Base-by-base conservation (phyloP, 2,888 invertebrate genomes). In the Clepsis dumicolana region DNA sequence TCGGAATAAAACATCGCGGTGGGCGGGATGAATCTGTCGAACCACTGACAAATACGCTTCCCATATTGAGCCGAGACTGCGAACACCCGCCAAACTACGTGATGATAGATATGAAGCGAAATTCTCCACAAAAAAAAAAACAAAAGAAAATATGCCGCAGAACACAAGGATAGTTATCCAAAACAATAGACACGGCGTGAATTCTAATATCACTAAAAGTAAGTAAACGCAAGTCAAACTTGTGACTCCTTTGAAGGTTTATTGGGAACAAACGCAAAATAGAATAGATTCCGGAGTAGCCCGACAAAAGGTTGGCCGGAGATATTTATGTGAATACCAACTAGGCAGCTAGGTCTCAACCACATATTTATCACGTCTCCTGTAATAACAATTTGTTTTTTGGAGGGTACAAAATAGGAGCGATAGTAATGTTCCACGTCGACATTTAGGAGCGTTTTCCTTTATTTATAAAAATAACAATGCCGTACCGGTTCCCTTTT, bases 341-440 rank as follows among this genome's bases (percentile, higher is more conserved):
- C 64, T 59, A 68, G 68, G 59, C 41, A 53, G 64, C 64, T 44
- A 68, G 21, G 59, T 63, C 50, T 63, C 63, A 67, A 57, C 63
- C 67, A 67, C 63, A 63, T 63, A 67, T 67, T 67, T 67, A 67
- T 67, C 67, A 67, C 62, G 67, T 67, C 63, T 57, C 44, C 57
- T 63, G 67, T 67, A 67, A 67, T 67, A 67, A 67, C 67, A 63
- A 67, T 67, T 67, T 63, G 67, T 67, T 67, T 67, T 63, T 67
- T 67, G 56, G 56, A 41, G 57, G 67, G 67, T 63, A 67, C 67
- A 52, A 63, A 50, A 67, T 63, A 41, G 63, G 63, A 67, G 63
- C 67, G 38, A 62, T 67, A 63, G 67, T 62, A 63, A 67, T 67
- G 62, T 52, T 24, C 57, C 62, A 41, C 62, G 62, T 63, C 48